phyloP scores from a whole-genome alignment of 1,140 invertebrate species.

The Battus philenor region DNA sequence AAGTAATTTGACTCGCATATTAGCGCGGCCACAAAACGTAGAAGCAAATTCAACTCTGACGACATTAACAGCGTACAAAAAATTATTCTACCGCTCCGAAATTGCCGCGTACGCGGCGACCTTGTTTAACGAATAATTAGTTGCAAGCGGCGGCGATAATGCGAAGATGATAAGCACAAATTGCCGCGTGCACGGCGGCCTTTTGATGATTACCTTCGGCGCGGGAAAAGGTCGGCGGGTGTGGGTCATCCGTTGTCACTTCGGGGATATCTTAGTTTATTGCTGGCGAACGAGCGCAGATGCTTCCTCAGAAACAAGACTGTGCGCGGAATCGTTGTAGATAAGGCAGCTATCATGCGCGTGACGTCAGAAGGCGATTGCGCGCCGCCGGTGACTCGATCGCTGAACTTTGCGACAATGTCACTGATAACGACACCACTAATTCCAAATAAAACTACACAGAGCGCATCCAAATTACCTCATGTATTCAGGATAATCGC shows the following conservation, averaged over 20 bases:
- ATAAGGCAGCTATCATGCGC: constrained; percentile 43
- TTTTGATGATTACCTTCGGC: constrained; percentile 9
- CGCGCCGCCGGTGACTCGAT: constrained; percentile 24
- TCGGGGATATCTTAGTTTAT: constrained; percentile 5
- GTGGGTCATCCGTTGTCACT: constrained; percentile 1
- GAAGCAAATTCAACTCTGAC: constrained; percentile 24
- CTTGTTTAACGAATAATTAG: constrained; percentile 12
- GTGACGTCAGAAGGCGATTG: constrained; percentile 51
- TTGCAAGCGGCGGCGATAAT: constrained; percentile 10
- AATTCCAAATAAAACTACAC: constrained; percentile 26
- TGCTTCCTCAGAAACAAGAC: constrained; percentile 31
- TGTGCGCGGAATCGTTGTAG: constrained; percentile 33
- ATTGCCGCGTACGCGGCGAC: background rate
- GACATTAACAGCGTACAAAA: background rate
- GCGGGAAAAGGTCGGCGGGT: constrained; percentile 1
- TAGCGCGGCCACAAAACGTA: constrained; percentile 15
- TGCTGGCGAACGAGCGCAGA: constrained; percentile 15
- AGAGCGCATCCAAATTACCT: background rate
- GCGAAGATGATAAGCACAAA: background rate
- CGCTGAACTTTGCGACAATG: constrained; percentile 60
- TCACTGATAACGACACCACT: constrained; percentile 53
- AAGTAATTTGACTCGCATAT: constrained; percentile 31
- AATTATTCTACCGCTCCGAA: background rate
- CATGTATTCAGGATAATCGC: no score
- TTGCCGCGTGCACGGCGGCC: constrained; percentile 1